Percentiles rank a stretch among this genome's conserved stretches.
phyloP scores from a whole-genome alignment of 2,113 vertebrate genomes.

The Cyrtonyx montezumae region DNA sequence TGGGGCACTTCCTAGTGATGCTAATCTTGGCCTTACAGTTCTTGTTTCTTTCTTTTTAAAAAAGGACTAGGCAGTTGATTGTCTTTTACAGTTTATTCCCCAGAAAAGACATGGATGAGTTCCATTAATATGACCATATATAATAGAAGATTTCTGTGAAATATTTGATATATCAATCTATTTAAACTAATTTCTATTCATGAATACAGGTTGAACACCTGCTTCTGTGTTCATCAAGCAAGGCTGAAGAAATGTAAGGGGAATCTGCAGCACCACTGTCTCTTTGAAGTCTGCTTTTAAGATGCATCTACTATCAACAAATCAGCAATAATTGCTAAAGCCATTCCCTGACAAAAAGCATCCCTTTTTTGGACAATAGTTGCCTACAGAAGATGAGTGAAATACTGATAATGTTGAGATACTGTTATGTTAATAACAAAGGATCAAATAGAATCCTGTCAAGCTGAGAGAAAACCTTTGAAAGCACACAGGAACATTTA shows the following conservation, averaged over 20 bases:
- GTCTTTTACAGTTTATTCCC: neutral
- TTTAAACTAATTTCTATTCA: neutral
- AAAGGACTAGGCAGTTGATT: neutral
- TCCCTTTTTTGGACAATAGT: neutral
- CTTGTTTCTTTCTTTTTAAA: neutral
- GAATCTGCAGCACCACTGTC: neutral
- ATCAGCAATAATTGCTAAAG: neutral
- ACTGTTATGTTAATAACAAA: neutral
- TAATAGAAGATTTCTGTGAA: neutral
- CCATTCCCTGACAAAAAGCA: neutral
- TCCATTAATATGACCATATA: neutral
- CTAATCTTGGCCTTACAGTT: neutral
- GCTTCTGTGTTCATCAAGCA: neutral
- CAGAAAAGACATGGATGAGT: neutral
- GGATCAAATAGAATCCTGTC: neutral
- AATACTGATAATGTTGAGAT: neutral
- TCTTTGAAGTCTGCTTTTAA: slow-evolving; percentile 19
- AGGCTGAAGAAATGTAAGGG: neutral
- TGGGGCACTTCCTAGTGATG: neutral
- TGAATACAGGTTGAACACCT: neutral
- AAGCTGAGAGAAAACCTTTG: slow-evolving; percentile 14
- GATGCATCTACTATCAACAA: neutral
- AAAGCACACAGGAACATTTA: neutral
- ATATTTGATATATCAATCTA: neutral
- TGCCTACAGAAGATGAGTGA: neutral